Evolutionary conservation across 64 coral and sea anemone genomes (phyloP).

Genomic region (Hydrozoanthus tunicans): DNA sequence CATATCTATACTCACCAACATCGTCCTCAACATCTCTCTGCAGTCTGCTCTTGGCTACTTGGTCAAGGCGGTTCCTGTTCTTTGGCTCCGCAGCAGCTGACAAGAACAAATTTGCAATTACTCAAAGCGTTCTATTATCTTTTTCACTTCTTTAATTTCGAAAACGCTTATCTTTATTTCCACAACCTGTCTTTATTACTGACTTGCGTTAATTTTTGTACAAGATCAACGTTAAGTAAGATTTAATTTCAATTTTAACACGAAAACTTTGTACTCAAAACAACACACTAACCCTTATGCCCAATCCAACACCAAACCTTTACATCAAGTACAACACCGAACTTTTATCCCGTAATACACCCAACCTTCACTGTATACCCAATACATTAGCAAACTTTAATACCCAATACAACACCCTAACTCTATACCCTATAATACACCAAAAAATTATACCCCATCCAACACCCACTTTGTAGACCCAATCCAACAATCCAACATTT

Average conservation of each 20-base stretch:
- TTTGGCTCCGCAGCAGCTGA: conserved; percentile 1
- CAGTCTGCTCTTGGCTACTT: conserved; percentile 16
- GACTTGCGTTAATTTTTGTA: too few species aligned
- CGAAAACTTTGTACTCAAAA: too few species aligned
- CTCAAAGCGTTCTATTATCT: background rate
- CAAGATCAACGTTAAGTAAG: too few species aligned
- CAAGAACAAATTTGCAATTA: background rate
- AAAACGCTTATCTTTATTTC: too few species aligned
- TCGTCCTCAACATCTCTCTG: conserved; percentile 18
- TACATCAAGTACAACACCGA: background rate
- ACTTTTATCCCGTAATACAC: background rate
- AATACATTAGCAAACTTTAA: background rate
- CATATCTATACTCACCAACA: background rate
- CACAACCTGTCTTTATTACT: too few species aligned
- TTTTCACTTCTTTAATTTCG: too few species aligned
- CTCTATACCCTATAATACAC: too few species aligned
- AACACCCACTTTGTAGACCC: too few species aligned
- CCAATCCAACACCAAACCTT: background rate
- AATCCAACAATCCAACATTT: too few species aligned
- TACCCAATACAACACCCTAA: too few species aligned
- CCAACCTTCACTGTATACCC: background rate
- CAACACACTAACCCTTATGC: background rate
- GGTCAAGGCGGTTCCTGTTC: conserved; percentile 13
- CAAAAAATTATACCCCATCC: too few species aligned
- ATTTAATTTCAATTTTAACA: too few species aligned